Base-by-base conservation (phyloP, 2,113 vertebrate species). In the Gnathonemus longibarbis region DNA sequence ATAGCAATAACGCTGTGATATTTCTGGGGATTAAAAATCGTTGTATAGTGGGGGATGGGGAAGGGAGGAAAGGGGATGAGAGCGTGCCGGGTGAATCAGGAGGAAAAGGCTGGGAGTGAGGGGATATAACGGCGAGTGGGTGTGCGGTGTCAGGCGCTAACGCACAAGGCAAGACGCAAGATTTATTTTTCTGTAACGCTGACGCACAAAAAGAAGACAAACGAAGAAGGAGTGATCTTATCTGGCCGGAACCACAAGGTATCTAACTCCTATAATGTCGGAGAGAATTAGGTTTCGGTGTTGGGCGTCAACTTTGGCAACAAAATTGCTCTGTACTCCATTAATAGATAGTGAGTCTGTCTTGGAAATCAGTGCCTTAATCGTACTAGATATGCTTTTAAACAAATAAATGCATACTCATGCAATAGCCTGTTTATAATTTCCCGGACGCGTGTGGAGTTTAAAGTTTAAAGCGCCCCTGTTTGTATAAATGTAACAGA, bases 1-100 rank as follows among this genome's bases (percentile, higher is more conserved):
- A 24, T 24, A 4, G 3, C 35, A 53, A 19, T 35, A 52, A 87
- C 13, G n/a, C 24, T 88, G 35, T n/a, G 21, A 24, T 88, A 17
- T 62, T 62, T 21, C 35, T 27, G 39, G 35, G 19, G 35, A 15
- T 56, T 89, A 48, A 84, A 84, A 48, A 24, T 89, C 77, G 74
- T 45, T 6, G 19, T 31, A 35, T 91, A 92, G 84, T 84, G 31
- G 50, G 91, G 91, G 88, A 89, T 84, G 88, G 88, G 53, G 13
- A 21, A 21, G 17, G 39, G 15, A 83, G 39, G 77, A 45, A 7
- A 45, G 42, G 19, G 77, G 77, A 45, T 83, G 77, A 45, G 77
- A 83, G 77, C 15, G 39, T 19, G 77, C 17, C 50, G 53, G 46
- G 52, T 83, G 84, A 91, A 91, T 87, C 90, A 83, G 87, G 53